phyloP scores from a whole-genome alignment of 2,113 vertebrate species.

The Callipepla californica region DNA sequence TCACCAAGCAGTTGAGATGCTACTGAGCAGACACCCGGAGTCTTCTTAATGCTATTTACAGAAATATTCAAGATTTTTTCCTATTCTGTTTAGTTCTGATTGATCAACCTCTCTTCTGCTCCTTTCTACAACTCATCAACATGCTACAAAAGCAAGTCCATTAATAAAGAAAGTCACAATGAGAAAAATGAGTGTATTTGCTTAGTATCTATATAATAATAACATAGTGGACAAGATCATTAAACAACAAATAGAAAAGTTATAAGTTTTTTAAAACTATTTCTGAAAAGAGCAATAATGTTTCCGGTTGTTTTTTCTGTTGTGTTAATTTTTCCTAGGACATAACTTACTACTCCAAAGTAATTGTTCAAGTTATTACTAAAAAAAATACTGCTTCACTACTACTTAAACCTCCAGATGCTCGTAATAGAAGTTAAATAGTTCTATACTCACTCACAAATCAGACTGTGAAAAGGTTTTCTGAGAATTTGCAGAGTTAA shows the following conservation, averaged over 20 bases:
- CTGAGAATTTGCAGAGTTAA: neutral
- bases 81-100: neutral
- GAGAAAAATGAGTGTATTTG: neutral
- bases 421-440: neutral
- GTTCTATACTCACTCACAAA: neutral
- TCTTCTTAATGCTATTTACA: neutral
- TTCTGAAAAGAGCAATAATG: neutral
- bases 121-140: neutral
- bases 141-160: neutral
- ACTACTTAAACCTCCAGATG: neutral
- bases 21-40: accelerated
- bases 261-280: neutral
- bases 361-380: neutral
- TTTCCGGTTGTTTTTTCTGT: too few relatives aligned
- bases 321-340: neutral
- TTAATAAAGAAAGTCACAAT: neutral
- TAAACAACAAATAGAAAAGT: neutral
- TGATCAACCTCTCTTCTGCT: neutral
- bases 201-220: neutral
- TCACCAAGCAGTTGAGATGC: accelerated
- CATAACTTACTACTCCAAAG: neutral
- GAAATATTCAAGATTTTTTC: neutral
- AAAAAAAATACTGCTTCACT: neutral
- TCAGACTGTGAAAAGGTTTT: neutral
- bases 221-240: neutral